A percentile compares a stretch with the other conserved stretches of the same genome.
Evolutionary conservation across 2,888 invertebrate genomes (phyloP).

Genomic region (Lithophane leautieri): DNA sequence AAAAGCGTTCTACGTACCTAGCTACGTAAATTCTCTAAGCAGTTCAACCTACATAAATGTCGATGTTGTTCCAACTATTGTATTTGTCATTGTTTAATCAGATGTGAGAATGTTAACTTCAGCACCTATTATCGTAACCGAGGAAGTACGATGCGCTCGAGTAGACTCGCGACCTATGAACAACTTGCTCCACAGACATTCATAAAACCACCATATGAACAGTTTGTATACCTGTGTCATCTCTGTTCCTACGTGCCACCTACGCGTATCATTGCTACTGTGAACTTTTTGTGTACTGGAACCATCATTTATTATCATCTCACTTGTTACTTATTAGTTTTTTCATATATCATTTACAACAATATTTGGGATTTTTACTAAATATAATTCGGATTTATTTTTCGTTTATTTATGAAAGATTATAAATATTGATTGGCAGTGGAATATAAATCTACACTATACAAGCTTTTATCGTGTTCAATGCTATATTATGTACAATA

Average conservation of each 20-base stretch:
- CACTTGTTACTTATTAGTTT: neutral
- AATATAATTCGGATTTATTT: slow-evolving; percentile 5
- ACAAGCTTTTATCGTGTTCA: slow-evolving; percentile 10
- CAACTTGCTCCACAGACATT: slow-evolving; percentile 57
- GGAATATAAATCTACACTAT: neutral
- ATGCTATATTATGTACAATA: slow-evolving; percentile 22
- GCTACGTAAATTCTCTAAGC: slow-evolving; percentile 4
- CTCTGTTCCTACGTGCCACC: slow-evolving; percentile 30
- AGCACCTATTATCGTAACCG: slow-evolving; percentile 43
- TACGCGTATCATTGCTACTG: slow-evolving; percentile 21
- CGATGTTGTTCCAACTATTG: neutral
- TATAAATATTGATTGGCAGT: neutral
- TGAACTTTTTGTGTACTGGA: slow-evolving; percentile 6
- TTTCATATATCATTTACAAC: slow-evolving; percentile 4
- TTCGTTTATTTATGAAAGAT: neutral
- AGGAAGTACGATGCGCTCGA: slow-evolving; percentile 70
- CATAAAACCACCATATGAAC: slow-evolving; percentile 42
- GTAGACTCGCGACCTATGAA: slow-evolving; percentile 70
- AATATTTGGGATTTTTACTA: neutral
- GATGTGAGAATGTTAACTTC: slow-evolving; percentile 46
- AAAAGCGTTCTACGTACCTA: neutral
- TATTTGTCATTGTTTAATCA: slow-evolving; percentile 60
- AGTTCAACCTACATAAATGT: slow-evolving; percentile 6
- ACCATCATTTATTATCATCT: slow-evolving; percentile 14
- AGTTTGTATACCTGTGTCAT: slow-evolving; percentile 26